Percentiles rank a stretch among this genome's conserved stretches.
Conservation (phyloP, 92 coral and sea anemone genomes). For the Galaxea fascicularis region DNA sequence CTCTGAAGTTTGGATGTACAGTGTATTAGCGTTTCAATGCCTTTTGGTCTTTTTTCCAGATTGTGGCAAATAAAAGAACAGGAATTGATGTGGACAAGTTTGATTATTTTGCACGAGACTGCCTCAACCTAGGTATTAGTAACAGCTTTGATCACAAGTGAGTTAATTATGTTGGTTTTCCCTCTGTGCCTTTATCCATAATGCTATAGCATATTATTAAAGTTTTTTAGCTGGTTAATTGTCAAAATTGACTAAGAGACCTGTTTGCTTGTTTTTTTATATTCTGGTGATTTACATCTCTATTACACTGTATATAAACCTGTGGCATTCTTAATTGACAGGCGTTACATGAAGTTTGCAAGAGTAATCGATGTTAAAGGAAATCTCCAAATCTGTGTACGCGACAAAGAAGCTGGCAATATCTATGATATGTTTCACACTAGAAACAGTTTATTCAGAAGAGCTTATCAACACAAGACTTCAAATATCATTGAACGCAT, state of each 20-base stretch:
- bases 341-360: slow-evolving; percentile 89
- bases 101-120: slow-evolving; percentile 96
- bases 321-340: neutral
- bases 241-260: no score
- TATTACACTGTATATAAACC: no score
- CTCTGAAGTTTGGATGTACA: no score
- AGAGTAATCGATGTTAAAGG: slow-evolving; percentile 81
- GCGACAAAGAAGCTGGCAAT: slow-evolving; percentile 95
- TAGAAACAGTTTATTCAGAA: slow-evolving; percentile 77
- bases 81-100: slow-evolving; percentile 98
- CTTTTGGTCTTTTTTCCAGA: slow-evolving; percentile 51
- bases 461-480: slow-evolving; percentile 97
- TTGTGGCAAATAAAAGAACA: slow-evolving; percentile 94
- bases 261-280: neutral
- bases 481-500: slow-evolving; percentile 86
- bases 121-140: slow-evolving; percentile 84
- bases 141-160: slow-evolving; percentile 93
- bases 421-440: slow-evolving; percentile 96
- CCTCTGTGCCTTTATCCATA: neutral
- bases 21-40: no score
- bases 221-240: neutral
- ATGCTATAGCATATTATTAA: neutral
- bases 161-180: neutral
- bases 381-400: slow-evolving; percentile 86
- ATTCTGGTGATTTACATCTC: no score